Percentiles rank a stretch among this genome's conserved stretches.
These are phyloP conservation scores for Catamblyrhynchus diadema DNA, from an alignment of 2,797 vertebrate genomes.

Conservation along the genomic window DNA sequence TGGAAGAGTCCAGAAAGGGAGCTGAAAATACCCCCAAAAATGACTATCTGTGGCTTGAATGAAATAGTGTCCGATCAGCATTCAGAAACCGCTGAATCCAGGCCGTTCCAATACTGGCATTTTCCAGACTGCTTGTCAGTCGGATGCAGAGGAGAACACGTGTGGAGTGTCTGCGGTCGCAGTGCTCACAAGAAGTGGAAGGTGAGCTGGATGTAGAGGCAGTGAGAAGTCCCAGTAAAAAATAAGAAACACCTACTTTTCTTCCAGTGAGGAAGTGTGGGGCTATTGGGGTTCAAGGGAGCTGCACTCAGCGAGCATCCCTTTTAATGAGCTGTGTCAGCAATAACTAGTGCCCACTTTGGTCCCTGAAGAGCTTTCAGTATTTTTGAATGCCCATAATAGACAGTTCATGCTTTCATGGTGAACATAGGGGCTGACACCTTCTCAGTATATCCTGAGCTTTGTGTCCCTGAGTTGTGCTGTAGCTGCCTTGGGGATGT, in stretches of 20 bases:
- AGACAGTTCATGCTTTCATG: neutral
- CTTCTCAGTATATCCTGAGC: neutral
- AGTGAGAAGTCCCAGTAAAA: neutral
- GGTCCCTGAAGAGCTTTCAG: neutral
- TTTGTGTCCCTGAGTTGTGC: neutral
- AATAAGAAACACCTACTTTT: neutral
- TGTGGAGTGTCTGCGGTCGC: constrained; percentile 21
- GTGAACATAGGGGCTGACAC: neutral
- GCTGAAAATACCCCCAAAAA: constrained; percentile 40
- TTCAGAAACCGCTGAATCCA: constrained; percentile 48
- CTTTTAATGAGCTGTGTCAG: neutral
- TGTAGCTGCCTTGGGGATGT: neutral
- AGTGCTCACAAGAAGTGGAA: neutral
- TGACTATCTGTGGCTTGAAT: constrained; percentile 56
- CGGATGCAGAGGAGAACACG: constrained; percentile 40
- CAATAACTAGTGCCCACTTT: neutral
- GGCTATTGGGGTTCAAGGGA: neutral
- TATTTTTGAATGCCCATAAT: neutral
- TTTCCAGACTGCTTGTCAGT: constrained; percentile 63
- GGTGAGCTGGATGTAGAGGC: neutral
- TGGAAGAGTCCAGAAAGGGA: neutral
- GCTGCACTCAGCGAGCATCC: neutral
- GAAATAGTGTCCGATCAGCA: constrained; percentile 60
- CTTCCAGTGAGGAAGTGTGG: neutral
- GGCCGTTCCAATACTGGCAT: constrained; percentile 59